Percentiles rank a stretch among this genome's conserved stretches.
phyloP scores from a whole-genome alignment of 2,888 invertebrate genomes.

The Syritta pipiens region DNA sequence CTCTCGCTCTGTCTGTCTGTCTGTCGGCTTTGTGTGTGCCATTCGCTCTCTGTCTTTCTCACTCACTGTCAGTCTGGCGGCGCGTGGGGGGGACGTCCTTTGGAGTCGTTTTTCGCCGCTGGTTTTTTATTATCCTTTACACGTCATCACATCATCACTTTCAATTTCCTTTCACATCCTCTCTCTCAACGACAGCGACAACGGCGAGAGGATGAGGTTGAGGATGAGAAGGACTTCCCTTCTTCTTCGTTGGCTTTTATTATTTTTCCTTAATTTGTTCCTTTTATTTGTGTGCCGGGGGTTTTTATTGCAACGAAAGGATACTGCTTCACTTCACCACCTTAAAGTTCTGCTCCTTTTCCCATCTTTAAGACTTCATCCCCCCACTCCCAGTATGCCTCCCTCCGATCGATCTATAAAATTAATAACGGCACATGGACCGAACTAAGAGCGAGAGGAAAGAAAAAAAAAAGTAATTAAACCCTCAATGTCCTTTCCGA shows the following conservation, averaged over 20 bases:
- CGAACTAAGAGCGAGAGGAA: background rate
- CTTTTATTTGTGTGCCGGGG: constrained; percentile 52
- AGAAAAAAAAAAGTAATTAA: constrained; percentile 53
- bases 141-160: constrained; percentile 69
- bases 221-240: background rate
- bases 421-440: constrained; percentile 49
- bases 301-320: constrained; percentile 49
- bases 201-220: background rate
- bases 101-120: constrained; percentile 17
- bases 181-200: background rate
- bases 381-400: background rate
- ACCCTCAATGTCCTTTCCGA: constrained; percentile 61
- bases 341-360: constrained; percentile 40
- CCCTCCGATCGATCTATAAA: constrained; percentile 56
- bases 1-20: background rate
- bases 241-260: constrained; percentile 49
- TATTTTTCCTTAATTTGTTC: constrained; percentile 60
- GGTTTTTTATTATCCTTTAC: constrained; percentile 69
- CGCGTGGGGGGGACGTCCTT: background rate
- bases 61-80: background rate
- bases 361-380: constrained; percentile 24
- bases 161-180: constrained; percentile 63
- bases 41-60: too few species aligned
- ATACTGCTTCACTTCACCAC: background rate
- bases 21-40: too few species aligned